phyloP scores from a whole-genome alignment of 2,888 invertebrate species.

The Eilema sororculum region DNA sequence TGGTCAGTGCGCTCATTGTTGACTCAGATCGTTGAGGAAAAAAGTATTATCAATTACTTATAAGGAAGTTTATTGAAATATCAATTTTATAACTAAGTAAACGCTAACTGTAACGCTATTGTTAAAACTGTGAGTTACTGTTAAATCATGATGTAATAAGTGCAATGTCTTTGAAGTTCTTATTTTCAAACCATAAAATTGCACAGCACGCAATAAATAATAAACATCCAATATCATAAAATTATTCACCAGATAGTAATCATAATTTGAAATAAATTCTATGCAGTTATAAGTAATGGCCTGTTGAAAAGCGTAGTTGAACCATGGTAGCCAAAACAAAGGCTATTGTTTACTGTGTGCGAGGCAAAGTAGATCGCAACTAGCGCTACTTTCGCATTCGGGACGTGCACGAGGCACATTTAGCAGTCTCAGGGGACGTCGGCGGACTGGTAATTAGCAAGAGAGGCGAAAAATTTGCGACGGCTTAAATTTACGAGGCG shows the following conservation, averaged over 20 bases:
- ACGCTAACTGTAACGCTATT: constrained; percentile 24
- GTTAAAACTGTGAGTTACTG: neutral
- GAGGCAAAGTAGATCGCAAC: constrained; percentile 73
- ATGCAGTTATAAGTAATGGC: constrained; percentile 63
- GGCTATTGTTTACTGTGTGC: constrained; percentile 79
- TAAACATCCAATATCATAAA: neutral
- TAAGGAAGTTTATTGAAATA: constrained; percentile 44
- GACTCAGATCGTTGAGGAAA: constrained; percentile 71
- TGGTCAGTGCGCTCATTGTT: constrained; percentile 67
- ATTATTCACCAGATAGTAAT: constrained; percentile 28
- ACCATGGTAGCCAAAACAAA: constrained; percentile 80
- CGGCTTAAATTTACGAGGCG: constrained; percentile 86
- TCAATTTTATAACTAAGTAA: constrained; percentile 36
- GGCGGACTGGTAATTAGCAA: constrained; percentile 85
- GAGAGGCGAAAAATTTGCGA: constrained; percentile 86
- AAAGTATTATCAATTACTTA: constrained; percentile 57
- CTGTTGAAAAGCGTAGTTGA: constrained; percentile 71
- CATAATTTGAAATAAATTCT: constrained; percentile 49
- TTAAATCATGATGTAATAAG: neutral
- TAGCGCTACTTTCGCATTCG: constrained; percentile 80
- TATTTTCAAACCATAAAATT: neutral
- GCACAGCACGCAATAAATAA: neutral
- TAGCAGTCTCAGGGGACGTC: constrained; percentile 83
- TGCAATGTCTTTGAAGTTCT: neutral
- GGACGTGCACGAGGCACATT: constrained; percentile 83